Conservation (phyloP, 2,888 invertebrate genomes). For the Lycia hirtaria region DNA sequence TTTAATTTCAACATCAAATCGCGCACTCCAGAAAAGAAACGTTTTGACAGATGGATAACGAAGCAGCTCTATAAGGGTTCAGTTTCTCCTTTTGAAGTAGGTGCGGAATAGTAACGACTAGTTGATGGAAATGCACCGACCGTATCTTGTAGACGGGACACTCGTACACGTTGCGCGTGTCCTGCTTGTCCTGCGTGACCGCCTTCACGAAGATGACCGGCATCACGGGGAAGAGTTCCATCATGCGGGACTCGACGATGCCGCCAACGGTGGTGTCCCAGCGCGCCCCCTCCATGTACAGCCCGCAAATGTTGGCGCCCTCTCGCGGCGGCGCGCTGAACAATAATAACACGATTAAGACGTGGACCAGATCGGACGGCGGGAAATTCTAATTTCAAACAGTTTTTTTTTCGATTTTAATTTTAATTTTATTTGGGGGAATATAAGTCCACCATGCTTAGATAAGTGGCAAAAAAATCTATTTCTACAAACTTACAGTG, state of each 20-base stretch:
- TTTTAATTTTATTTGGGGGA: no score
- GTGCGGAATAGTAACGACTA: not conserved
- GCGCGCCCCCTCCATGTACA: slow-evolving; percentile 97
- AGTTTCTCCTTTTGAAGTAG: not conserved
- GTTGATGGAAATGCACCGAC: slow-evolving; percentile 52
- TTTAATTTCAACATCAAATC: no score
- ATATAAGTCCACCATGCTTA: no score
- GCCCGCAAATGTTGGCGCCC: slow-evolving; percentile 95
- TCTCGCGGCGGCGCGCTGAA: slow-evolving; percentile 92
- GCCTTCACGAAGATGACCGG: slow-evolving; percentile 96
- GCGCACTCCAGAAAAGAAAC: no score
- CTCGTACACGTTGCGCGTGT: slow-evolving; percentile 93
- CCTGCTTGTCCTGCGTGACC: slow-evolving; percentile 95
- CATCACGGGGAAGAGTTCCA: slow-evolving; percentile 95
- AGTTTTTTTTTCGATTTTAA: no score
- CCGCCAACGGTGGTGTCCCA: slow-evolving; percentile 93
- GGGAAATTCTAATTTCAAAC: no score
- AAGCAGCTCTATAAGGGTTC: no score
- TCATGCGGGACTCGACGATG: slow-evolving; percentile 93
- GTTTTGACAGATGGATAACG: no score
- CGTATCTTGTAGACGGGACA: slow-evolving; percentile 97
- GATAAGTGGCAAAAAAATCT: no score
- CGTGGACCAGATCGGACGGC: no score
- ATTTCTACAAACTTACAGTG: no score
- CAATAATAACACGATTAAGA: not conserved